These are phyloP conservation scores for Trichomycterus rosablanca DNA, from an alignment of 2,113 vertebrate genomes.

Conservation along the genomic window DNA sequence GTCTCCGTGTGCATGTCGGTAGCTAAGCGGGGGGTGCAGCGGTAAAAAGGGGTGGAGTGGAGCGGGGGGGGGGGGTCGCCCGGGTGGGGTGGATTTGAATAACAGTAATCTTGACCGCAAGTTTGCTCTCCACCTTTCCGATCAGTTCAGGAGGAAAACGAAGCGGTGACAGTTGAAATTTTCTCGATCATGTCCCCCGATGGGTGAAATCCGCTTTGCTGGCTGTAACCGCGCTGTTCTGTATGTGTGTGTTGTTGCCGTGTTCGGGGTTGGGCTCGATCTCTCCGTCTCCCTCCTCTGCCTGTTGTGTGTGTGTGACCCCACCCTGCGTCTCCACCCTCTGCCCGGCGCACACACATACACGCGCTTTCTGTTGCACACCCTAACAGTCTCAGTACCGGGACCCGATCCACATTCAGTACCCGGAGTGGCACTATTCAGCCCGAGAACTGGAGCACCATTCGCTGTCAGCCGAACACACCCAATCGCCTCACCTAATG, in stretches of 20 bases:
- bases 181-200: conserved; percentile 63
- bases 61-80: conserved; percentile 58
- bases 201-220: conserved; percentile 43
- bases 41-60: conserved; percentile 61
- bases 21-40: conserved; percentile 59
- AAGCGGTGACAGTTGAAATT: conserved; percentile 14
- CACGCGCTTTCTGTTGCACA: background rate
- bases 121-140: conserved; percentile 42
- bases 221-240: conserved; percentile 47
- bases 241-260: conserved; percentile 65
- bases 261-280: conserved; percentile 72
- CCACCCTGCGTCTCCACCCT: conserved; percentile 81
- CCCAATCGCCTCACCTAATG: conserved; percentile 59
- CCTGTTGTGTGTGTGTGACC: conserved; percentile 77
- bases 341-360: too few relatives aligned
- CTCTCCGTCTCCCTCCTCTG: conserved; percentile 68
- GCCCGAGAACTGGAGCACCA: background rate
- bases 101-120: conserved; percentile 47
- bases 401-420: background rate
- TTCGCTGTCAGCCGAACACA: conserved; percentile 7
- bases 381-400: background rate
- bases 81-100: conserved; percentile 60
- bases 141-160: conserved; percentile 13
- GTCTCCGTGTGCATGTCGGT: conserved; percentile 77
- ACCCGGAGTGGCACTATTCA: background rate